Evolutionary conservation across 2,888 invertebrate genomes (phyloP).

Genomic region (Brachyptera risi): DNA sequence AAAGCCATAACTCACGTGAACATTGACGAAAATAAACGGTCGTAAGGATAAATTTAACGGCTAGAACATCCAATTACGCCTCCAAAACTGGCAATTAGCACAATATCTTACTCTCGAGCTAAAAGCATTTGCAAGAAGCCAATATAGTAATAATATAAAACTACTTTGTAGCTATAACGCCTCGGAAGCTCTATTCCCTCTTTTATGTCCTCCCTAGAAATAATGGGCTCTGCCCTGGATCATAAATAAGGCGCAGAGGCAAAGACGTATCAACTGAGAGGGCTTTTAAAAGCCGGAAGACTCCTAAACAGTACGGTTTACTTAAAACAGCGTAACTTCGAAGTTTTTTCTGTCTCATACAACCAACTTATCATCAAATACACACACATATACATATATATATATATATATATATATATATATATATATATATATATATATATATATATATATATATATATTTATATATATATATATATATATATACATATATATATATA

Average conservation of each 20-base stretch:
- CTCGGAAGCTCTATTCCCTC: neutral
- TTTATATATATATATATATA: no score
- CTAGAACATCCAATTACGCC: slow-evolving; percentile 24
- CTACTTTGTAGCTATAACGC: neutral
- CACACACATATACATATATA: no score
- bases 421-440: no score
- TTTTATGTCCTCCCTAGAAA: neutral
- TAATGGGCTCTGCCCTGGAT: slow-evolving; percentile 15
- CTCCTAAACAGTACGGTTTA: slow-evolving; percentile 5
- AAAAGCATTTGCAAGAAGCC: neutral
- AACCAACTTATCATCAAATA: no score
- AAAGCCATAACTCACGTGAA: neutral
- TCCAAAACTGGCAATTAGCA: slow-evolving; percentile 23
- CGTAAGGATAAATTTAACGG: slow-evolving; percentile 10
- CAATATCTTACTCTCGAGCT: slow-evolving; percentile 16
- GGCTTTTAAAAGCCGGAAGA: slow-evolving; percentile 18
- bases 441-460: no score
- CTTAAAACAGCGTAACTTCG: no score
- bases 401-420: no score
- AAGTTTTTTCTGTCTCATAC: no score
- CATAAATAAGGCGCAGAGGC: slow-evolving; percentile 15
- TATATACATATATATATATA: no score
- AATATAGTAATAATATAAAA: slow-evolving; percentile 17
- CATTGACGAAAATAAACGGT: slow-evolving; percentile 14
- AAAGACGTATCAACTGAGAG: slow-evolving; percentile 12